These are phyloP conservation scores for Diabrotica virgifera DNA, from an alignment of 1,140 invertebrate species.

Conservation along the genomic window DNA sequence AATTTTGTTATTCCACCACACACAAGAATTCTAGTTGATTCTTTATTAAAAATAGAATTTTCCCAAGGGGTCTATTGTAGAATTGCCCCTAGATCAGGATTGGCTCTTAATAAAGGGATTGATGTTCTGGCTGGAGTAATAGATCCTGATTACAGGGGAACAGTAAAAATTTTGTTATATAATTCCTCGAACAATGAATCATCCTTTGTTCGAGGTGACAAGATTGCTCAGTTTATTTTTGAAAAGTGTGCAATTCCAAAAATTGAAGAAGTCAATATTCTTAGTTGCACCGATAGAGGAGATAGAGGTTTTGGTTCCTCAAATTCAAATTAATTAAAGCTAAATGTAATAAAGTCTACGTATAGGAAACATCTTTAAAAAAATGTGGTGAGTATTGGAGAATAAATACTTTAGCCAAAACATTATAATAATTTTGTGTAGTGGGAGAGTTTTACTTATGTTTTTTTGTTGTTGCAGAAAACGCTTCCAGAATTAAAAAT, in stretches of 20 bases:
- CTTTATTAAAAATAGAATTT: not conserved
- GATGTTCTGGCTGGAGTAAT: not conserved
- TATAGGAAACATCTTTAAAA: too few relatives aligned
- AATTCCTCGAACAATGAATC: not conserved
- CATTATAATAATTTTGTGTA: too few relatives aligned
- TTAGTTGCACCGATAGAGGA: too few relatives aligned
- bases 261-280: constrained; percentile 5
- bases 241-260: not conserved
- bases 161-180: constrained; percentile 5
- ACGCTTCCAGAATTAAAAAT: too few relatives aligned
- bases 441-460: too few relatives aligned
- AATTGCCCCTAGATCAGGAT: not conserved
- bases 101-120: not conserved
- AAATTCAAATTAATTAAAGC: too few relatives aligned
- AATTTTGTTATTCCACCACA: not conserved
- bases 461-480: too few relatives aligned
- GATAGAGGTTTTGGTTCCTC: too few relatives aligned
- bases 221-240: not conserved
- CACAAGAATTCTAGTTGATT: not conserved
- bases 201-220: not conserved
- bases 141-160: constrained; percentile 3
- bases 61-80: not conserved
- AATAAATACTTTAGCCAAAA: too few relatives aligned
- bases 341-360: too few relatives aligned
- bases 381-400: too few relatives aligned